These are phyloP conservation scores for Lycophotia porphyrea DNA, from an alignment of 2,888 invertebrate genomes.

Conservation along the genomic window DNA sequence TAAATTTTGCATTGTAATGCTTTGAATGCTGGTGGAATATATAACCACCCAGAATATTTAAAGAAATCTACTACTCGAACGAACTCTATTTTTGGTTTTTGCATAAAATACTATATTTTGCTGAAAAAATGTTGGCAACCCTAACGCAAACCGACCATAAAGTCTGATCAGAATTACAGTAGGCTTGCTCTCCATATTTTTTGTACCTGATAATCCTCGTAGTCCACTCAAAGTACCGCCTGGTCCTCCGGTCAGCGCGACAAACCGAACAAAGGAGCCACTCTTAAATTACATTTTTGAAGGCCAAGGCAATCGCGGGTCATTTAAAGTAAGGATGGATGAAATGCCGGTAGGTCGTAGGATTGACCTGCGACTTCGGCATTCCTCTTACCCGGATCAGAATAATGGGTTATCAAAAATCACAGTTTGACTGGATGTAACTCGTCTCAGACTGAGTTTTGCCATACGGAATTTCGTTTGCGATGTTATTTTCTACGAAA, in stretches of 20 bases:
- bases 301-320: neutral
- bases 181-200: neutral
- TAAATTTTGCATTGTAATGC: too few relatives aligned
- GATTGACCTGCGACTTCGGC: neutral
- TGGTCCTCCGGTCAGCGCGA: neutral
- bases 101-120: too few relatives aligned
- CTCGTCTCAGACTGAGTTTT: neutral
- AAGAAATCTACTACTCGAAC: too few relatives aligned
- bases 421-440: neutral
- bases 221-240: neutral
- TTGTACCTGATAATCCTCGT: neutral
- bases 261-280: neutral
- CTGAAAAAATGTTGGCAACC: too few relatives aligned
- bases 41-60: too few relatives aligned
- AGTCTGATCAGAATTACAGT: neutral
- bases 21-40: too few relatives aligned
- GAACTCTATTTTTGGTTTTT: too few relatives aligned
- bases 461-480: neutral
- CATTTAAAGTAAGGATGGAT: neutral
- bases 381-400: neutral
- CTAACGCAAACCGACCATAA: neutral
- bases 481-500: neutral
- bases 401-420: neutral
- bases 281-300: neutral
- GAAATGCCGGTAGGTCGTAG: neutral